A percentile compares a stretch with the other conserved stretches of the same genome.
Conservation (phyloP, 2,113 vertebrate species). For the Urocolius indicus region DNA sequence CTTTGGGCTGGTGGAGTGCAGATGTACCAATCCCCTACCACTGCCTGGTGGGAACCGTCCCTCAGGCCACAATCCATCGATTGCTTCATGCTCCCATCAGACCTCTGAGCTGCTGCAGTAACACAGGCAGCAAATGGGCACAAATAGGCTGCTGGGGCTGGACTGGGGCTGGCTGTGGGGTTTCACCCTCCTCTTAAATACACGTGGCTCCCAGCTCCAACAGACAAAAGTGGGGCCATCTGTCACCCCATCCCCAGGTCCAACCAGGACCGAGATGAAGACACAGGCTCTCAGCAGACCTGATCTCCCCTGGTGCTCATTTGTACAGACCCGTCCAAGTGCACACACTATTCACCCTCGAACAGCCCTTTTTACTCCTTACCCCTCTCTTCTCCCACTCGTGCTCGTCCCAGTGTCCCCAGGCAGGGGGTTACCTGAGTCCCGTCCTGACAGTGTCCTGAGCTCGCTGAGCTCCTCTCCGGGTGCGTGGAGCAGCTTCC, state of each 20-base stretch:
- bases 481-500: background rate
- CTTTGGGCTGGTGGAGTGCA: background rate
- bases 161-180: background rate
- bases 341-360: accelerated
- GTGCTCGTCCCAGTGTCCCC: background rate
- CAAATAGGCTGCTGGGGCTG: background rate
- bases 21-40: accelerated
- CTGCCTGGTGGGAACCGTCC: background rate
- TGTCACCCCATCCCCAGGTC: accelerated
- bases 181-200: background rate
- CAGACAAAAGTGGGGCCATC: accelerated
- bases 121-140: background rate
- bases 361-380: background rate
- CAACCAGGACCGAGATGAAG: accelerated
- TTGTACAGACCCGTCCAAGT: accelerated
- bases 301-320: accelerated
- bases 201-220: background rate
- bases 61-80: accelerated
- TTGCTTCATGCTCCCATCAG: accelerated
- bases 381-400: background rate
- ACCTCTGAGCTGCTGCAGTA: background rate
- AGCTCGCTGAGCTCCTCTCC: background rate
- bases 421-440: background rate
- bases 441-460: background rate
- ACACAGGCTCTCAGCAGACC: background rate